Conservation (phyloP, 2,113 vertebrate species). For the Murina feae region DNA sequence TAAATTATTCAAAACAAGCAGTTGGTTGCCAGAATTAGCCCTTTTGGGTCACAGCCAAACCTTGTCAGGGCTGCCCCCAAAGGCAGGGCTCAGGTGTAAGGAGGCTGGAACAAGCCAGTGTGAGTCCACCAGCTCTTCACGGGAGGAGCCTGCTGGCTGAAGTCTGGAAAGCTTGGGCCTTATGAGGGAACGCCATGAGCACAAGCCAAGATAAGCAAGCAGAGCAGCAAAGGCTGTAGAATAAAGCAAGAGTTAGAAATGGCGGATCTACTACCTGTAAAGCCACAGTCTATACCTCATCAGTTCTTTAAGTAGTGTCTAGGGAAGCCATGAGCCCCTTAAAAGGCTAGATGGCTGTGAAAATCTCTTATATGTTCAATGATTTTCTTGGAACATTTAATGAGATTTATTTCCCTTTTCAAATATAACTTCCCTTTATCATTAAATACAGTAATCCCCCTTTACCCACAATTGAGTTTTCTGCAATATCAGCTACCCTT, state of each 20-base stretch:
- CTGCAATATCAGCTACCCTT: not conserved
- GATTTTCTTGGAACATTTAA: constrained; percentile 6
- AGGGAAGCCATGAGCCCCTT: not conserved
- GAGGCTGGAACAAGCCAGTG: not conserved
- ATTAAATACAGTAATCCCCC: not conserved
- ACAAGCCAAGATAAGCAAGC: rapidly evolving
- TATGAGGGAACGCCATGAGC: not conserved
- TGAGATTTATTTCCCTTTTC: not conserved
- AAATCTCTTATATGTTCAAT: not conserved
- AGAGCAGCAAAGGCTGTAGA: not conserved
- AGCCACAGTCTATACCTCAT: not conserved
- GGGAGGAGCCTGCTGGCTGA: not conserved
- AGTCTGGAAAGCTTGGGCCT: not conserved
- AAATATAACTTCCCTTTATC: not conserved
- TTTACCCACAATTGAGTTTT: not conserved
- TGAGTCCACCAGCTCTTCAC: not conserved
- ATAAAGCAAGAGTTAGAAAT: not conserved
- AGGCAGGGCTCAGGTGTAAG: constrained; percentile 1
- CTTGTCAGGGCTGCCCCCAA: not conserved
- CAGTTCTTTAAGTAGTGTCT: not conserved
- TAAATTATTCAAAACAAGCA: constrained; percentile 33
- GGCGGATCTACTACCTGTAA: not conserved
- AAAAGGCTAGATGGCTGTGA: not conserved
- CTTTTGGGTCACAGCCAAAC: not conserved
- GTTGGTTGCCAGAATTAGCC: not conserved